Percentiles rank a stretch among this genome's conserved stretches.
Conservation (phyloP, 1,140 invertebrate genomes). For the Amphibalanus amphitrite region DNA sequence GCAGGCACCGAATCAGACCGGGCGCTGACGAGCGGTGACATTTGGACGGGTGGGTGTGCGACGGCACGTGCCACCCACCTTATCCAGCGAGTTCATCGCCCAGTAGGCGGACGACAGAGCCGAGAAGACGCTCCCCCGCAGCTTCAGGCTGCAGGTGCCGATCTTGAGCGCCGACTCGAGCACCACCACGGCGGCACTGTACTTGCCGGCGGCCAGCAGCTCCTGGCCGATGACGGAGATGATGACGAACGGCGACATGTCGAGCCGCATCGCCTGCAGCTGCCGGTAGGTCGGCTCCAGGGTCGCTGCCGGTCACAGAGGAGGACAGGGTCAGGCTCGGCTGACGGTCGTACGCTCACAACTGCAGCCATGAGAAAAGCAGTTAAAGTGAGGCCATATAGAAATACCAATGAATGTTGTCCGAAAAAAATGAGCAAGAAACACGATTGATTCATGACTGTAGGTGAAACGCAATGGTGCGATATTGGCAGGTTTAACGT, state of each 20-base stretch:
- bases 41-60: background rate
- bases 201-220: constrained; percentile 69
- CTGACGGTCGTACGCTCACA: too few relatives aligned
- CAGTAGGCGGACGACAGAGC: constrained; percentile 89
- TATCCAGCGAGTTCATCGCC: constrained; percentile 85
- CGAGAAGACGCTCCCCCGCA: constrained; percentile 86
- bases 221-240: constrained; percentile 92
- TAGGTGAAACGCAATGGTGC: too few relatives aligned
- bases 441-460: too few relatives aligned
- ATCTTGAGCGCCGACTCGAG: constrained; percentile 86
- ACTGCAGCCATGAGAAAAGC: too few relatives aligned
- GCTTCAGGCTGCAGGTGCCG: constrained; percentile 80
- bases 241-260: constrained; percentile 86
- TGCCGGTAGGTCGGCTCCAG: constrained; percentile 80
- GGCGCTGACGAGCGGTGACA: too few relatives aligned
- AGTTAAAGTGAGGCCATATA: too few relatives aligned
- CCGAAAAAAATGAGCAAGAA: too few relatives aligned
- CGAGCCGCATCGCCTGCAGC: constrained; percentile 76
- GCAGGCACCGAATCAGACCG: too few relatives aligned
- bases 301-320: constrained; percentile 34
- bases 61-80: constrained; percentile 30
- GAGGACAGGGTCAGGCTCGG: background rate
- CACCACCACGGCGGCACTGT: constrained; percentile 74
- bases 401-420: too few relatives aligned
- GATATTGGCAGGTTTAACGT: too few relatives aligned